Base-by-base conservation (phyloP, 1,140 invertebrate genomes). In the Papilio xuthus region DNA sequence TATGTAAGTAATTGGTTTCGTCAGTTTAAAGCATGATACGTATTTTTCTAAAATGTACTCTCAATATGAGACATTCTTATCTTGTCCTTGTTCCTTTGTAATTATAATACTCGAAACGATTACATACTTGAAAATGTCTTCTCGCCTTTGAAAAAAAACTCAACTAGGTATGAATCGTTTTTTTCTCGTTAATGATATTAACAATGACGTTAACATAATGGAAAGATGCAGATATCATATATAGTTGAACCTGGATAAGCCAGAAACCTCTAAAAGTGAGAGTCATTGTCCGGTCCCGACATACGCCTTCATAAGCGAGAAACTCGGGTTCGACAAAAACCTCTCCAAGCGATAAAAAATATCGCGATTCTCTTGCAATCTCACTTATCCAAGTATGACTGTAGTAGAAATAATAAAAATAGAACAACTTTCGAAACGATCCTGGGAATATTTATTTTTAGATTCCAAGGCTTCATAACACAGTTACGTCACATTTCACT, bases 1-100 rank as follows among this genome's bases (percentile, higher is more conserved):
- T 63, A 28, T 26, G 26, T 28, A 13, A 63, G 26, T 63, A 63
- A 63, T 63, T 63, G 60, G 60, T 63, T 63, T 63, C 23, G 60
- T 63, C 13, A 63, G 60, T 63, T 63, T 28, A 63, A 63, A 28
- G 60, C 60, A 63, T 63, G 56, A 12, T 60, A 26, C 20, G 9
- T 56, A 20, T 23, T 60, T 60, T 60, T 60, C 4, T 8, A 53
- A 20, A n/a, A 56, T 13, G 9, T 13, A 23, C 12, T 56, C 20
- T 56, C 9, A 23, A 56, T 20, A 13, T 56, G 20, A 60, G 6
- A 60, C 20, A 23, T 60, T 60, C 26, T 56, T 56, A 56, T 23
- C 3, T 0, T 56, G 53, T 23, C n/a, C n/a, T 50, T 18, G 47
- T 15, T 18, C 4, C 47, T 13, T 50, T 42, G 42, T 47, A 18